Evolutionary conservation across 2,113 vertebrate genomes (phyloP).

Genomic region (Sminthopsis crassicaudata): DNA sequence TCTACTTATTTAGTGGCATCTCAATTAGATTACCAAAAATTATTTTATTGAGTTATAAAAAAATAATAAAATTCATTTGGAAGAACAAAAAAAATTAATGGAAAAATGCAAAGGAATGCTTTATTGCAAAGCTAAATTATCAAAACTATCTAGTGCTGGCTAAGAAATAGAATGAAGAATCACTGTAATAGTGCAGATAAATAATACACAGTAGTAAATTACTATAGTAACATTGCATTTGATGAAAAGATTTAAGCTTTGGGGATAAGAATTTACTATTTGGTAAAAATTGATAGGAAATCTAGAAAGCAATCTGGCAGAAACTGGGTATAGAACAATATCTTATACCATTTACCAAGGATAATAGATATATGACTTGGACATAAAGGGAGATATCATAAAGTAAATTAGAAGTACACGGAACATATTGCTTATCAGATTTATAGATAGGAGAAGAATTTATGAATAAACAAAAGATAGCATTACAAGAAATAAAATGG

Average conservation of each 20-base stretch:
- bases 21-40: neutral
- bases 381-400: neutral
- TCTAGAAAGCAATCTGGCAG: neutral
- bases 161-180: neutral
- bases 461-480: neutral
- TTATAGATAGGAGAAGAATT: neutral
- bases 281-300: no score
- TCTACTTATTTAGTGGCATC: neutral
- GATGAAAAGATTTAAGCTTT: neutral
- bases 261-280: no score
- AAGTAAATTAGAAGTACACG: neutral
- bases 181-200: neutral
- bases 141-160: neutral
- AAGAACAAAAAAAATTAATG: neutral
- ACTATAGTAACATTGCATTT: neutral
- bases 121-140: neutral
- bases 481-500: neutral
- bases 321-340: neutral
- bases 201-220: neutral
- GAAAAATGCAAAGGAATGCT: neutral
- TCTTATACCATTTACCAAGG: neutral
- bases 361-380: neutral
- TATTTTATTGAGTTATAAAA: neutral
- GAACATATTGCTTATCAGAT: neutral
- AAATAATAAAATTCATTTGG: neutral